A percentile compares a stretch with the other conserved stretches of the same genome.
phyloP scores from a whole-genome alignment of 2,888 invertebrate species.

The Anodontia alba region DNA sequence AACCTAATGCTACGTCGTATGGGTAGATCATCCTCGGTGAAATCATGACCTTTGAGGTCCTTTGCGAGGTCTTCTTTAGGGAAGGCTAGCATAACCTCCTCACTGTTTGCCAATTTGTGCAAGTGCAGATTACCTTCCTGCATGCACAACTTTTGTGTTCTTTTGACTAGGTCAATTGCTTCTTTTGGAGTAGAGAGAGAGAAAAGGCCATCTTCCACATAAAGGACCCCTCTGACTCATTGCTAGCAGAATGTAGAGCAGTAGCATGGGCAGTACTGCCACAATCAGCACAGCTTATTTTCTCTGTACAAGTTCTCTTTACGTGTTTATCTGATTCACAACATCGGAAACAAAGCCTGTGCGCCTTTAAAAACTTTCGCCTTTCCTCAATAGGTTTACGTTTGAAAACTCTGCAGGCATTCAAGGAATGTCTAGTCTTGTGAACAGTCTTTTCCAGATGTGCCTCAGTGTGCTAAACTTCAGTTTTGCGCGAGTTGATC shows the following conservation, averaged over 20 bases:
- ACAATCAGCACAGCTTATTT: background rate
- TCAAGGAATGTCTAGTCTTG: background rate
- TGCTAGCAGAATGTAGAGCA: background rate
- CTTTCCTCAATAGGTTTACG: background rate
- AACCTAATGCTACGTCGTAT: too few species aligned
- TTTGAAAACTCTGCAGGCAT: background rate
- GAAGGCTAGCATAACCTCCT: too few species aligned
- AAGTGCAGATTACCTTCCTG: conserved; percentile 42
- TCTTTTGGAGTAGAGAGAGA: conserved; percentile 35
- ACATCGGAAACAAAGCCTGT: background rate
- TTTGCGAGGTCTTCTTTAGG: too few species aligned
- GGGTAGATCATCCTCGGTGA: too few species aligned
- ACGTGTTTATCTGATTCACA: background rate
- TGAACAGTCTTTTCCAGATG: too few species aligned
- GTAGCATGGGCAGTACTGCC: background rate
- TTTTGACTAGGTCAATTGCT: conserved; percentile 41
- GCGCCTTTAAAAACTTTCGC: background rate
- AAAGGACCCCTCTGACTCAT: conserved; percentile 56
- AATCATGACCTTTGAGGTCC: too few species aligned
- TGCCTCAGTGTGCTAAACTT: too few species aligned
- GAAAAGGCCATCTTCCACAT: conserved; percentile 64
- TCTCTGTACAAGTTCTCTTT: background rate
- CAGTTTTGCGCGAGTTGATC: too few species aligned
- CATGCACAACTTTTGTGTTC: conserved; percentile 43
- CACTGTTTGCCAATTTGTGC: conserved; percentile 50